Evolutionary conservation across 2,888 invertebrate genomes (phyloP).

Genomic region (Protula sp.): DNA sequence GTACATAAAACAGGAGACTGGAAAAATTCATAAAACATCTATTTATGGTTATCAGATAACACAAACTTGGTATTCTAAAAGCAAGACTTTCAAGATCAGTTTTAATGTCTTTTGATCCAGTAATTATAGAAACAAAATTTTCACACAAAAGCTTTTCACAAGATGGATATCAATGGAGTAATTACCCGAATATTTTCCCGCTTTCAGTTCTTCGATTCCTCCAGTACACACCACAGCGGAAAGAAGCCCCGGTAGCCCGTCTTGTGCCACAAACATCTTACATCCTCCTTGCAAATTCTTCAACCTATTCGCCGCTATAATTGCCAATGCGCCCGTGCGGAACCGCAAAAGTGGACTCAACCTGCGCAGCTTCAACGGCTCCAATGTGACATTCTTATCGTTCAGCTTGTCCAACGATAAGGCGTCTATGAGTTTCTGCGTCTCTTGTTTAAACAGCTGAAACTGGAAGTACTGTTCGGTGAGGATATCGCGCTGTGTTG

Average conservation of each 20-base stretch:
- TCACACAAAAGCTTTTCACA: too few relatives aligned
- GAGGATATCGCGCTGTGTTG: conserved; percentile 36
- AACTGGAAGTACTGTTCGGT: conserved; percentile 37
- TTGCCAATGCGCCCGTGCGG: conserved; percentile 37
- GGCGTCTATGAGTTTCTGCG: background rate
- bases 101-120: too few relatives aligned
- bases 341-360: conserved; percentile 33
- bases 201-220: conserved; percentile 9
- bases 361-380: background rate
- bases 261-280: conserved; percentile 36
- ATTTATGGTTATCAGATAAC: too few relatives aligned
- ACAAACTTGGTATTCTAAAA: too few relatives aligned
- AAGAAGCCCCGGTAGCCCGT: conserved; percentile 29
- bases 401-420: background rate
- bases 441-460: conserved; percentile 37
- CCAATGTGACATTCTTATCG: background rate
- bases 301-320: conserved; percentile 40
- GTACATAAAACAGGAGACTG: too few relatives aligned
- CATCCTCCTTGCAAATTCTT: background rate
- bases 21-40: too few relatives aligned
- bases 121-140: too few relatives aligned
- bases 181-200: background rate
- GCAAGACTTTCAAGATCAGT: too few relatives aligned
- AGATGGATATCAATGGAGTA: too few relatives aligned
- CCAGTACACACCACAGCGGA: conserved; percentile 39